Percentiles rank a stretch among this genome's conserved stretches.
These are phyloP conservation scores for Hesperophylax magnus DNA, from an alignment of 1,140 invertebrate species.

Conservation along the genomic window DNA sequence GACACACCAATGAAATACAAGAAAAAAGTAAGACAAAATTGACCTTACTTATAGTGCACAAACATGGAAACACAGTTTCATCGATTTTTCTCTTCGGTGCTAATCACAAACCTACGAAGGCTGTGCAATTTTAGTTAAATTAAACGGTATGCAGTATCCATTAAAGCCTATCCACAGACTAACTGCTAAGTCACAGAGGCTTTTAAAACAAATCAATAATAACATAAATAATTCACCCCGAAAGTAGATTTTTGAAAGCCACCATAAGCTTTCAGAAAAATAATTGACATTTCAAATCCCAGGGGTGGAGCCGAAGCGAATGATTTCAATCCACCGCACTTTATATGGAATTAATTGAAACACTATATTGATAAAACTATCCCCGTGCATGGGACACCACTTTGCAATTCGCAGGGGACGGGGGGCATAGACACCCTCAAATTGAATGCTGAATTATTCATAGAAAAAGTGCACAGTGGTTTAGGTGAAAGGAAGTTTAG, in stretches of 20 bases:
- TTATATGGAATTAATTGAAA: conserved; percentile 33
- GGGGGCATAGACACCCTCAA: conserved; percentile 2
- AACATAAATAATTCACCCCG: neutral
- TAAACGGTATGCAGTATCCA: no score
- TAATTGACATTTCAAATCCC: conserved; percentile 33
- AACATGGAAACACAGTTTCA: no score
- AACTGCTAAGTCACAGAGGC: no score
- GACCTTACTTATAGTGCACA: no score
- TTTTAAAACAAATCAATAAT: no score
- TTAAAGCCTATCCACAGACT: no score
- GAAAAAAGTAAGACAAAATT: no score
- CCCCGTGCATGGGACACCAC: conserved; percentile 5
- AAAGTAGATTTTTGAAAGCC: neutral
- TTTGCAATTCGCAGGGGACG: conserved; percentile 22
- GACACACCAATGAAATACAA: no score
- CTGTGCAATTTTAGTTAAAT: no score
- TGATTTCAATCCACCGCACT: conserved; percentile 27
- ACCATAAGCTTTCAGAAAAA: conserved; percentile 25
- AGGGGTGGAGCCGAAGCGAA: conserved; percentile 4
- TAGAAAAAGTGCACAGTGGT: neutral
- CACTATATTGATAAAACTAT: conserved; percentile 24
- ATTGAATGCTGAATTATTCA: conserved; percentile 29
- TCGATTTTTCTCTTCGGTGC: no score
- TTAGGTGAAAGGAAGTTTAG: no score
- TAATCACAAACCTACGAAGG: no score